Evolutionary conservation across 2,797 vertebrate species (phyloP), one percentile per base, ranked within the genome.

Genomic region (Chiroxiphia lanceolata): DNA sequence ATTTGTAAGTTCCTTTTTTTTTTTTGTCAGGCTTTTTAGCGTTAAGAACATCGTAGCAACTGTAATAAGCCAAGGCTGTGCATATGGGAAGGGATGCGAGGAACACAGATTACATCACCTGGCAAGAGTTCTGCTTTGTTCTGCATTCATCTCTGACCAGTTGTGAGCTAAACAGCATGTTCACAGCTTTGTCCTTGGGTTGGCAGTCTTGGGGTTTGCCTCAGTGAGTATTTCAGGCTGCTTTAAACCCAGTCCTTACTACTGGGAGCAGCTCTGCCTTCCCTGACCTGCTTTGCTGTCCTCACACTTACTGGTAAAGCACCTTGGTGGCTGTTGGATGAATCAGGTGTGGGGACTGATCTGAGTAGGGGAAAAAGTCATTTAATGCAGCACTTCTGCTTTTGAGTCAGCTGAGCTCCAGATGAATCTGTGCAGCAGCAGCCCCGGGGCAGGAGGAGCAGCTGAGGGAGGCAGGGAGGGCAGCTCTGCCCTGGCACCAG

Each of bases 71-170:
- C 34, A 54, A 57, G 76, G 50, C 47, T 10, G 12, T 6, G 10
- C 38, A 9, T 65, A 36, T 51, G 75, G 90, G 86, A 84, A 81
- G 86, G 88, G 90, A 72, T 54, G 67, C 61, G 59, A 89, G 72
- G 53, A 77, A 67, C 60, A n/a, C 27, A 36, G 77, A 83, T 95
- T 78, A 81, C 85, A 84, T 94, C 92, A 93, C 85, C 93, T 89
- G 93, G 83, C 85, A 86, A 65, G 88, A 21, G 53, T 38, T 54
- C 11, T 60, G 77, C 92, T 93, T 91, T 86, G 76, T 69, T 88
- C 92, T 81, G 69, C 31, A 3, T 72, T 84, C 20, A 14, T 88
- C 70, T 90, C 61, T 51, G 50, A 61, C 16, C n/a, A 36, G n/a
- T 50, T 78, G 50, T 59, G 83, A 69, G 83, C 47, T 69, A 79